These are phyloP conservation scores for Podarcis muralis DNA, from an alignment of 2,113 vertebrate genomes.

Conservation along the genomic window DNA sequence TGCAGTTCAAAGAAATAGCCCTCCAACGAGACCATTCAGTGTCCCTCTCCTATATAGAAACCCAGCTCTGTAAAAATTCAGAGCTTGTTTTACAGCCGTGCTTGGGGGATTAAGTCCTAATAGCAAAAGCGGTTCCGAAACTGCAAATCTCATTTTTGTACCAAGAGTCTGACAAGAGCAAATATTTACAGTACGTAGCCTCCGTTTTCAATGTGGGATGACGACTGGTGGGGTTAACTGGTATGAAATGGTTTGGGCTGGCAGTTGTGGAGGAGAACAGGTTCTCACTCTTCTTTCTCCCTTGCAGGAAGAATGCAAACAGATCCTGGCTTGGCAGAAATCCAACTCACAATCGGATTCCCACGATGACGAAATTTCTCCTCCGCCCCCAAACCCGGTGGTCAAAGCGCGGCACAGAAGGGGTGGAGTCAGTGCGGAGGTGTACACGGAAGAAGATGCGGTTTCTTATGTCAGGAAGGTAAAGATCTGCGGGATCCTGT, in stretches of 20 bases:
- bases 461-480: slow-evolving; percentile 98
- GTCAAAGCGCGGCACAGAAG: slow-evolving; percentile 90
- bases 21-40: neutral
- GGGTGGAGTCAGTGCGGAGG: slow-evolving; percentile 94
- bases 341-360: slow-evolving; percentile 93
- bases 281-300: neutral
- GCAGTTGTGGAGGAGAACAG: neutral
- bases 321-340: slow-evolving; percentile 94
- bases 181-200: neutral
- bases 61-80: neutral
- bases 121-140: neutral
- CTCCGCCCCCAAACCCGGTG: slow-evolving; percentile 90
- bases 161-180: too few relatives aligned
- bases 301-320: slow-evolving; percentile 93
- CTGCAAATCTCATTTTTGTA: neutral
- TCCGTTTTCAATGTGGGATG: neutral
- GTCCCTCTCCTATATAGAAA: neutral
- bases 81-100: neutral
- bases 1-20: neutral
- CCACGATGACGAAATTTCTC: slow-evolving; percentile 93
- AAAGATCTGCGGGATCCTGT: neutral
- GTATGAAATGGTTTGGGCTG: neutral
- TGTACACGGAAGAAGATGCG: slow-evolving; percentile 97
- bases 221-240: neutral
- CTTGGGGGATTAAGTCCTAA: neutral